Evolutionary conservation across 2,797 vertebrate species (phyloP), one percentile per base, ranked within the genome.

Genomic region (Brachyalestes nurse): DNA sequence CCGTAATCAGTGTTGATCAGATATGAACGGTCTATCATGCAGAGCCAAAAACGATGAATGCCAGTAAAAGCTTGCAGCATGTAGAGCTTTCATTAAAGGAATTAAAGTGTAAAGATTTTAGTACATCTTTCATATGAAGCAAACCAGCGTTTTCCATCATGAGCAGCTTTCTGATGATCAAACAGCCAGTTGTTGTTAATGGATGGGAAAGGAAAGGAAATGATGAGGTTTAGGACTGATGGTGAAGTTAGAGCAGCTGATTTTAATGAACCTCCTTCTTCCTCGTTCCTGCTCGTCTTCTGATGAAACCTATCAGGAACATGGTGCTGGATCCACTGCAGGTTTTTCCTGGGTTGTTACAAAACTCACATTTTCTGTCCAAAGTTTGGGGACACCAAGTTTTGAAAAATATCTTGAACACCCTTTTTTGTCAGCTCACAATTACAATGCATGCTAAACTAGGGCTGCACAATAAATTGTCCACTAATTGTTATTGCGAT

Each of bases 161-260:
- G 38, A 75, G 34, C 75, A 65, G 25, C 7, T 2, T 62, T 65
- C 49, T 73, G 55, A 73, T 74, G 40, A 45, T 74, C 34, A 25
- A 61, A 28, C 66, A 61, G 76, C 71, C 71, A 49, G 28, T 70
- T 60, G 51, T 72, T 78, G 71, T 85, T 80, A 82, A 75, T 77
- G 45, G 21, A 14, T 71, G 62, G 10, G 60, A 75, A 34, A 78
- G 75, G 34, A 76, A 72, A 80, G 47, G 61, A 72, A 77, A 82
- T 66, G 38, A 74, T 55, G 38, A 38, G 47, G 7, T 66, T 78
- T 8, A 51, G 40, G 19, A 6, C 1, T 57, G 16, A 5, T 58
- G n/a, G 61, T 57, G 58, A 60, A 58, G 60, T 81, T 45, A 57
- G 72, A 77, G 57, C 51, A 61, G 51, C 49, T 62, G 19, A 47